phyloP scores from a whole-genome alignment of 2,888 invertebrate species.

The Boloria selene region DNA sequence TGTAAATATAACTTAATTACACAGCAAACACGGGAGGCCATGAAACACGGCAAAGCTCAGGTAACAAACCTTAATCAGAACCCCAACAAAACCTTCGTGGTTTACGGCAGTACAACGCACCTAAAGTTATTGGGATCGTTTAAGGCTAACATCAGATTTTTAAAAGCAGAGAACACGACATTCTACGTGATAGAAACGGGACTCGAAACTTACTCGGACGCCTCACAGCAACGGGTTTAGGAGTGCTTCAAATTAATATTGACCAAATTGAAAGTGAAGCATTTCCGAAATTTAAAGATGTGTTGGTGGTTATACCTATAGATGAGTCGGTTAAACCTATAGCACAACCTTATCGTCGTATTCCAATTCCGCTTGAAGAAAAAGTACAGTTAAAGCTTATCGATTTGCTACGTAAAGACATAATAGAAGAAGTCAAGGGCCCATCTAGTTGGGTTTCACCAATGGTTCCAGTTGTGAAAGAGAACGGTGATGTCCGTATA shows the following conservation, averaged over 20 bases:
- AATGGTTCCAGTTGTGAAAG: slow-evolving; percentile 43
- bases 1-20: slow-evolving; percentile 26
- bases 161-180: slow-evolving; percentile 8
- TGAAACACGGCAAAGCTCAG: slow-evolving; percentile 3
- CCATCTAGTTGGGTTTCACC: slow-evolving; percentile 42
- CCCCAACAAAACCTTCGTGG: slow-evolving; percentile 23
- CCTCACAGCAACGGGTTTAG: slow-evolving; percentile 32
- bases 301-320: slow-evolving; percentile 40
- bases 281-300: slow-evolving; percentile 41
- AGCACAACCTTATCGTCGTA: slow-evolving; percentile 36
- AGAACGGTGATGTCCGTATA: slow-evolving; percentile 23
- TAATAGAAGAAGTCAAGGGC: slow-evolving; percentile 38
- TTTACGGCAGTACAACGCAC: slow-evolving; percentile 32
- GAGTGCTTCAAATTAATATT: slow-evolving; percentile 33
- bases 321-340: slow-evolving; percentile 36
- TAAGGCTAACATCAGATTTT: slow-evolving; percentile 18
- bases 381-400: slow-evolving; percentile 29
- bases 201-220: slow-evolving; percentile 40
- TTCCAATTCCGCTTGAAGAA: slow-evolving; percentile 38
- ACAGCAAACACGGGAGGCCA: slow-evolving; percentile 19
- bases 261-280: slow-evolving; percentile 27
- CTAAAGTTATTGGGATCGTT: slow-evolving; percentile 26
- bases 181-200: slow-evolving; percentile 40
- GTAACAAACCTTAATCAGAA: not conserved
- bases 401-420: slow-evolving; percentile 32